phyloP scores from a whole-genome alignment of 35 echinoderm and acorn worm genomes.

The Ophioderma brevispina region DNA sequence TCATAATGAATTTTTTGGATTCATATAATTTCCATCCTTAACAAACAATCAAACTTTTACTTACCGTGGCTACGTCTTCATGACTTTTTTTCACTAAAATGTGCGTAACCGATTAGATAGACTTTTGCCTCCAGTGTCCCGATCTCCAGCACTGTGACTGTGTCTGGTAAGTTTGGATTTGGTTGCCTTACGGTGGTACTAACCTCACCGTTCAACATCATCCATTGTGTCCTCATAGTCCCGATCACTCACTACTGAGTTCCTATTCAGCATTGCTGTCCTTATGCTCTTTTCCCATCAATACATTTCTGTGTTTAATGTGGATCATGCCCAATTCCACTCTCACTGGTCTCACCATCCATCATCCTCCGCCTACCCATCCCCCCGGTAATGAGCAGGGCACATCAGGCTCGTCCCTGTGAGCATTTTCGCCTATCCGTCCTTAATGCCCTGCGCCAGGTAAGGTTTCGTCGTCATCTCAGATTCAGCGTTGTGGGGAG shows the following conservation, averaged over 20 bases:
- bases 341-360: constrained; percentile 84
- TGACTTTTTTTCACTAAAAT: constrained; percentile 97
- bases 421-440: constrained; percentile 39
- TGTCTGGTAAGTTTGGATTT: constrained; percentile 75
- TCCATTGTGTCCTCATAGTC: constrained; percentile 82
- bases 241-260: constrained; percentile 63
- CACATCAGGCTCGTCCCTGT: constrained; percentile 13
- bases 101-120: constrained; percentile 86
- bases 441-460: constrained; percentile 79
- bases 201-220: constrained; percentile 68
- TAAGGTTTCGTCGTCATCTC: constrained; percentile 33
- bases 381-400: not conserved
- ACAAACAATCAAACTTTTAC: too few species aligned
- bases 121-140: constrained; percentile 58
- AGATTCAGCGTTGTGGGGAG: constrained; percentile 61
- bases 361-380: constrained; percentile 42
- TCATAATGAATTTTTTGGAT: too few species aligned
- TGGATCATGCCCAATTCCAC: constrained; percentile 81
- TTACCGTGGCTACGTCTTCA: constrained; percentile 88
- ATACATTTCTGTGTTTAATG: constrained; percentile 70
- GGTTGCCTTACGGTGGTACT: constrained; percentile 68
- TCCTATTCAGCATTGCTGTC: constrained; percentile 70
- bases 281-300: constrained; percentile 1
- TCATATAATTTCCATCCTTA: too few species aligned
- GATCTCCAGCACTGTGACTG: constrained; percentile 71